A percentile compares a stretch with the other conserved stretches of the same genome.
Evolutionary conservation across 1,140 invertebrate species (phyloP).

Genomic region (Formica exsecta): DNA sequence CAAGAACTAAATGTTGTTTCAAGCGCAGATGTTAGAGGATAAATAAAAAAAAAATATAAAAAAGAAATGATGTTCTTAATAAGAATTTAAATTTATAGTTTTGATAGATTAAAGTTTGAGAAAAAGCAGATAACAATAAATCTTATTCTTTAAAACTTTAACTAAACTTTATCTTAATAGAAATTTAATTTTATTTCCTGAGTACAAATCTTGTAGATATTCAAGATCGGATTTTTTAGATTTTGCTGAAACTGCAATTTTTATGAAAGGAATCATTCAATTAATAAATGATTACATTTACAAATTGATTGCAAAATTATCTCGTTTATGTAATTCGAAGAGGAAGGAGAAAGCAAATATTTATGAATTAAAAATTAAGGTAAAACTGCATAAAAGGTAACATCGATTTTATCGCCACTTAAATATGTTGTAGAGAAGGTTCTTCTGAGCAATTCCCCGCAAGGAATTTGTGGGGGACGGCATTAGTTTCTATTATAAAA

Average conservation of each 20-base stretch:
- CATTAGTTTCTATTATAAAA: too few species aligned
- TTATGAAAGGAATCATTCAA: conserved; percentile 1
- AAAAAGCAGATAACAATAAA: background rate
- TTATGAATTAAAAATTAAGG: background rate
- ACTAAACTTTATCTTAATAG: background rate
- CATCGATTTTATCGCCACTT: too few species aligned
- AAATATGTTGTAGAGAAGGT: too few species aligned
- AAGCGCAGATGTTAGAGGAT: background rate
- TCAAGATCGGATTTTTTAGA: background rate
- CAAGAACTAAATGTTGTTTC: background rate
- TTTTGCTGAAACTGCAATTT: background rate
- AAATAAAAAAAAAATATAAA: background rate
- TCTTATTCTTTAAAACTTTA: conserved; percentile 2
- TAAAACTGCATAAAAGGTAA: too few species aligned
- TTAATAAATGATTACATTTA: background rate
- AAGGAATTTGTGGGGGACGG: too few species aligned
- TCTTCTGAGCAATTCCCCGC: too few species aligned
- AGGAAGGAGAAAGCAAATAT: background rate
- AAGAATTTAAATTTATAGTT: conserved; percentile 18
- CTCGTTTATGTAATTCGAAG: background rate
- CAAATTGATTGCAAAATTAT: background rate
- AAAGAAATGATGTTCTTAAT: background rate
- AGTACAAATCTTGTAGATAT: too few species aligned
- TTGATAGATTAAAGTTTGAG: background rate
- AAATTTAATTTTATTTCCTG: conserved; percentile 22